A percentile compares a stretch with the other conserved stretches of the same genome.
Conservation (phyloP, 2,888 invertebrate genomes). For the Rhamphomyia laevipes region DNA sequence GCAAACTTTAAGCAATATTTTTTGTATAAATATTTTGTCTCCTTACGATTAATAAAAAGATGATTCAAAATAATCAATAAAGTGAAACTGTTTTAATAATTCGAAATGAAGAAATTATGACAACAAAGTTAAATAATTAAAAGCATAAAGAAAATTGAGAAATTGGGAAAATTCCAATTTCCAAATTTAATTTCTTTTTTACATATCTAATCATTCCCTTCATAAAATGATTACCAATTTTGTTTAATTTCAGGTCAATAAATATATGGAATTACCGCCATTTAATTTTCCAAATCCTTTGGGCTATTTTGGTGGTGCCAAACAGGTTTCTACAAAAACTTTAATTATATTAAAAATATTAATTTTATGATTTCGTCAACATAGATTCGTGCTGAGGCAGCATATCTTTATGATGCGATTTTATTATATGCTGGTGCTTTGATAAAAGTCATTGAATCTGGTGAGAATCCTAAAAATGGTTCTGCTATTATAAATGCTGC, state of each 20-base stretch:
- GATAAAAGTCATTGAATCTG: conserved; percentile 53
- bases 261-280: conserved; percentile 71
- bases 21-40: no score
- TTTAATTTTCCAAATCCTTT: conserved; percentile 80
- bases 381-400: conserved; percentile 78
- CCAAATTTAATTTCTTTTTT: background rate
- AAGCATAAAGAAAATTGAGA: no score
- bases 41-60: no score
- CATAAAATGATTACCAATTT: background rate
- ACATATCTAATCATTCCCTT: background rate
- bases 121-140: no score
- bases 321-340: conserved; percentile 43
- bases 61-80: no score
- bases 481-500: conserved; percentile 67
- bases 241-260: conserved; percentile 52
- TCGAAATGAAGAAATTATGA: no score
- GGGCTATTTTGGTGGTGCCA: conserved; percentile 55
- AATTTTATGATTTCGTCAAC: background rate
- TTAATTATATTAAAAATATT: background rate
- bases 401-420: conserved; percentile 88
- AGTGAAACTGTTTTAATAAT: no score
- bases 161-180: no score
- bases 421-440: conserved; percentile 81
- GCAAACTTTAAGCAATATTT: no score
- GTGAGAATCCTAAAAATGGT: conserved; percentile 64